Evolutionary conservation across 2,113 vertebrate species (phyloP).

Genomic region (Clarias magur): DNA sequence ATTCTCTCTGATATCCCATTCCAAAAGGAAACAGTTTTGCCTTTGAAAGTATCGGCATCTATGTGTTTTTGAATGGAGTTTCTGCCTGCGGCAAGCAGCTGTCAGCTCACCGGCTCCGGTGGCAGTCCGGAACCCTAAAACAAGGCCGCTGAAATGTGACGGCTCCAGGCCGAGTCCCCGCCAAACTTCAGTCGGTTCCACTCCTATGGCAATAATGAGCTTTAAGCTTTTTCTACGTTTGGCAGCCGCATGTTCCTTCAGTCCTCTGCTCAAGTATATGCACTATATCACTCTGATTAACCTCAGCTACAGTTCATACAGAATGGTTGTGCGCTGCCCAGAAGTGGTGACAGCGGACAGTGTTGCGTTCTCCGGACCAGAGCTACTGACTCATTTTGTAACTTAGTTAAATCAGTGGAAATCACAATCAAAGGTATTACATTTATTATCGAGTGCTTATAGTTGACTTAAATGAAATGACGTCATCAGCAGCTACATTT

Average conservation of each 20-base stretch:
- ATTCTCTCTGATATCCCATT: background rate
- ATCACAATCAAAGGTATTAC: background rate
- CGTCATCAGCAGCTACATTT: too few species aligned
- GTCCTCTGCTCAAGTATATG: background rate
- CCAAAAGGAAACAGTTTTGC: background rate
- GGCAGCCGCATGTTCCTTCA: background rate
- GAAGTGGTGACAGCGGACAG: background rate
- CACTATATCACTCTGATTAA: background rate
- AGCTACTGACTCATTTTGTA: background rate
- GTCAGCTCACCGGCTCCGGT: background rate
- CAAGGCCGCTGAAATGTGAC: background rate
- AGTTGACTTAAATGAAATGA: background rate
- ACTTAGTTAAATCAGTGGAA: background rate
- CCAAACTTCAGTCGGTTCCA: constrained; percentile 10
- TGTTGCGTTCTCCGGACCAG: background rate
- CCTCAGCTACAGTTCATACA: constrained; percentile 10
- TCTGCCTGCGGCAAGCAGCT: constrained; percentile 20
- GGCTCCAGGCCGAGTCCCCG: background rate
- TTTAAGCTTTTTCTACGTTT: constrained; percentile 11
- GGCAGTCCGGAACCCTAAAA: background rate
- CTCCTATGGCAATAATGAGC: background rate
- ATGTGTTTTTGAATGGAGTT: background rate
- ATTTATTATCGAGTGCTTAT: background rate
- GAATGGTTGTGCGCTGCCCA: background rate
- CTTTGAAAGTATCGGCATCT: constrained; percentile 2